Base-by-base conservation (phyloP, 23 tunicate species). In the Ascidia mentula region DNA sequence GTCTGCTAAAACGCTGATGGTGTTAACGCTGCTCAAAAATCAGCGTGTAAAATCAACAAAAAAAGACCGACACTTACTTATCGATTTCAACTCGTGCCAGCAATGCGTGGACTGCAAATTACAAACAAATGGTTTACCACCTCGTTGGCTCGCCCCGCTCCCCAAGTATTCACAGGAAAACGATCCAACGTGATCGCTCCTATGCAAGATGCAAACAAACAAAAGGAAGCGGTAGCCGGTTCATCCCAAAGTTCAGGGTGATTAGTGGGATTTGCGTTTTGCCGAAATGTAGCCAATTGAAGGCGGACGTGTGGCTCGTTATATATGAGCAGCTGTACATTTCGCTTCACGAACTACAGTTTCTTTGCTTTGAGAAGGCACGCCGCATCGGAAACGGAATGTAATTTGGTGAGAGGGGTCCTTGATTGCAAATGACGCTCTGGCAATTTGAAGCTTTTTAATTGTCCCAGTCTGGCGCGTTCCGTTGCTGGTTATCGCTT, bases 261-360 rank as follows among this genome's bases (percentile, higher is more conserved):
- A 53, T 53, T 53, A 53, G 65, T 53, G 24, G 28, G 65, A 53
- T 53, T 53, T 53, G 65, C 65, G 65, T 53, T 53, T 53, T 53
- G 24, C 24, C 65, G 13, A 53, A 53, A 53, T 28, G 28, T 9
- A 5, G 65, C 65, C 65, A 53, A 53, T 20, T 53, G 28, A 28
- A 26, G 4, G 65, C 65, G 65, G 7, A 20, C 65, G 65, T 53
- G 65, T 26, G 22, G 65, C 65, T 53, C 65, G 65, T 53, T 53
- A 6, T 28, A 53, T 28, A 28, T 26, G 7, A 53, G 65, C 65
- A 20, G 65, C 22, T 53, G 12, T 5, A 28, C 65, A 53, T 53
- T 9, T 26, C 13, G 65, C 24, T 53, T 53, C 65, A 53, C 65
- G 65, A 53, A 53, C 22, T 53, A 28, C 65, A 53, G 24, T 20